Base-by-base conservation (phyloP, 2,113 vertebrate genomes). In the Onychostoma macrolepis region DNA sequence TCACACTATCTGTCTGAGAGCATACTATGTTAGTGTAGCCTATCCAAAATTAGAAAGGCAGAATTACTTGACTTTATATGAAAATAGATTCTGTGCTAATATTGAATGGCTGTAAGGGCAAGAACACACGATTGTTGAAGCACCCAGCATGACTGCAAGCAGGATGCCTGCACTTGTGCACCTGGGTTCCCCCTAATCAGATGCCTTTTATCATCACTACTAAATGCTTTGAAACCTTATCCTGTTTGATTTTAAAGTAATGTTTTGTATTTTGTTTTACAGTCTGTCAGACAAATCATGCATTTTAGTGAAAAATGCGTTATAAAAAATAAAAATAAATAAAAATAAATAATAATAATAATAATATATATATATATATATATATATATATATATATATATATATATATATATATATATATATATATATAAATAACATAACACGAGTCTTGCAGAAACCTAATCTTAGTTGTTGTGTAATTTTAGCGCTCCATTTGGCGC, bases 91-190 rank as follows among this genome's bases (percentile, higher is more conserved):
- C 9, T 63, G 19, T 41, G 24, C 56, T 17, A 26, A 63, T 61
- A 43, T 43, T 38, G 24, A 61, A 80, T 41, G 6, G 24, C 72
- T 84, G 45, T 26, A 76, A 84, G 45, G 67, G 41, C 61, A 84
- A 63, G 76, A 77, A 33, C 24, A 65, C 48, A 63, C 7, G 15
- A 30, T 85, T 80, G 65, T 85, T 74, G 65, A 80, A 72, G 48
- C 65, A 75, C 41, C n/a, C 28, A 84, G 74, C 36, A 72, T 78
- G 56, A 81, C n/a, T 72, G 63, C 75, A 84, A 81, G 65, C 48
- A 69, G 50, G 82, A 85, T 9, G 38, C 50, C 87, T 79, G 63
- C 53, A 63, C 53, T 67, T 48, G 26, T 74, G 83, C 83, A 80
- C 83, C 79, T 80, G 63, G 26, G 65, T 43, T 63, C 56, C 45